Conservation (phyloP, 2,797 vertebrate genomes). For the Chelonia mydas region DNA sequence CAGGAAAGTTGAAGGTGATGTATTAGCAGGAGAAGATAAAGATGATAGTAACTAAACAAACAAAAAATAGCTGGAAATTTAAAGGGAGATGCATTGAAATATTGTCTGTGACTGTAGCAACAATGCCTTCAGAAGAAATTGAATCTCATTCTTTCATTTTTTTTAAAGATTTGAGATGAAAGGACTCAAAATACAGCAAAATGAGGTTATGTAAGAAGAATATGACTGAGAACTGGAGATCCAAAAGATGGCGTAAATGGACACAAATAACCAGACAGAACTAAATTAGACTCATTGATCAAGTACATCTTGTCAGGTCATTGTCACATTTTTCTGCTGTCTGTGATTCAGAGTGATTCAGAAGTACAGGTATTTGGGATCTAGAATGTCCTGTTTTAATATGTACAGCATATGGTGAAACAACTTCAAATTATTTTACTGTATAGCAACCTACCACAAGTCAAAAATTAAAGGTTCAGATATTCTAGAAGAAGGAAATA, state of each 20-base stretch:
- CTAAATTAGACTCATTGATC: not conserved
- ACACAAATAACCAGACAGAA: not conserved
- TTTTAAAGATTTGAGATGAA: not conserved
- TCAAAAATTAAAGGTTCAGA: not conserved
- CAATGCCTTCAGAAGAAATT: not conserved
- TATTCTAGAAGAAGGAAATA: not conserved
- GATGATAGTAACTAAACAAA: not conserved
- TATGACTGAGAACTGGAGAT: not conserved
- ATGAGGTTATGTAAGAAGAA: not conserved
- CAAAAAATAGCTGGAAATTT: not conserved
- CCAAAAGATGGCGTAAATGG: not conserved
- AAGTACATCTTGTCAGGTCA: not conserved
- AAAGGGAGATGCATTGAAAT: not conserved
- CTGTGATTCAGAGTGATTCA: not conserved
- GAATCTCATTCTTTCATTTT: not conserved
- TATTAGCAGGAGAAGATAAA: not conserved
- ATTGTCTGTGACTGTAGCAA: not conserved
- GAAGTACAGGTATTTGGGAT: not conserved
- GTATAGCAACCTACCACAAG: no score
- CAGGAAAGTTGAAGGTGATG: not conserved
- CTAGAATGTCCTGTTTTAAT: not conserved
- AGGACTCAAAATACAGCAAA: accelerated
- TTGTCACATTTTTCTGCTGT: not conserved
- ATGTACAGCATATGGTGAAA: not conserved
- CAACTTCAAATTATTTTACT: no score